Conservation (phyloP, 2,797 vertebrate genomes). For the Nyctalus aviator region DNA sequence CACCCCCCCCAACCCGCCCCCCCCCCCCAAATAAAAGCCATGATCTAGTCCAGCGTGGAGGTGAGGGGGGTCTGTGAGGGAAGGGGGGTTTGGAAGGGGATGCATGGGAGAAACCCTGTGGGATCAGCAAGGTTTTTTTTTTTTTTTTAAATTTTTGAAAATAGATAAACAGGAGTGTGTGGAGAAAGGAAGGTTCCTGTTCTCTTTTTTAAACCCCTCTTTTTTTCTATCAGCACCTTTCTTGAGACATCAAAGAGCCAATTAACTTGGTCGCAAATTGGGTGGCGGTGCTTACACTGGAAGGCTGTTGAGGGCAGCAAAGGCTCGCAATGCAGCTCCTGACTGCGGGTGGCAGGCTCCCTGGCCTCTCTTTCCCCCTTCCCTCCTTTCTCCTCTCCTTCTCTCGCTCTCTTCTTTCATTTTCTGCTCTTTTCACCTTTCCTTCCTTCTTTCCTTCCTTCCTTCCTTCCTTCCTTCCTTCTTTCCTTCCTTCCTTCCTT, state of each 20-base stretch:
- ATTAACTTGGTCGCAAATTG: conserved; percentile 96
- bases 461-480: background rate
- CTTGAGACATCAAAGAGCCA: conserved; percentile 97
- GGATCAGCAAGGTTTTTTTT: conserved; percentile 66
- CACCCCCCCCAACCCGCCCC: background rate
- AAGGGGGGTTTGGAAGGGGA: conserved; percentile 55
- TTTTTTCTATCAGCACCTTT: conserved; percentile 90
- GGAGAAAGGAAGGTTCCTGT: conserved; percentile 87
- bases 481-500: background rate
- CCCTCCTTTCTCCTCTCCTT: background rate
- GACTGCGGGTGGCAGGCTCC: conserved; percentile 86
- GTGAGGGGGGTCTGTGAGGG: conserved; percentile 76
- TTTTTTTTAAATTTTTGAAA: conserved; percentile 52
- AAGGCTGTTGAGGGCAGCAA: conserved; percentile 94
- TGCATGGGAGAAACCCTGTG: conserved; percentile 57
- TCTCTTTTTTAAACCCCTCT: conserved; percentile 86
- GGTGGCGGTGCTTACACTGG: conserved; percentile 92
- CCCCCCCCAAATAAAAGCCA: conserved; percentile 76
- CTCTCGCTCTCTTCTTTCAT: background rate
- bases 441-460: too few relatives aligned
- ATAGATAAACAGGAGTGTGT: conserved; percentile 88
- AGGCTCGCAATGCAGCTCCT: conserved; percentile 88
- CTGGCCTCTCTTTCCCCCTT: conserved; percentile 51
- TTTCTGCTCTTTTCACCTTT: background rate
- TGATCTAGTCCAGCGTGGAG: conserved; percentile 83